phyloP scores from a whole-genome alignment of 1,140 invertebrate genomes.

The Sesamia nonagrioides region DNA sequence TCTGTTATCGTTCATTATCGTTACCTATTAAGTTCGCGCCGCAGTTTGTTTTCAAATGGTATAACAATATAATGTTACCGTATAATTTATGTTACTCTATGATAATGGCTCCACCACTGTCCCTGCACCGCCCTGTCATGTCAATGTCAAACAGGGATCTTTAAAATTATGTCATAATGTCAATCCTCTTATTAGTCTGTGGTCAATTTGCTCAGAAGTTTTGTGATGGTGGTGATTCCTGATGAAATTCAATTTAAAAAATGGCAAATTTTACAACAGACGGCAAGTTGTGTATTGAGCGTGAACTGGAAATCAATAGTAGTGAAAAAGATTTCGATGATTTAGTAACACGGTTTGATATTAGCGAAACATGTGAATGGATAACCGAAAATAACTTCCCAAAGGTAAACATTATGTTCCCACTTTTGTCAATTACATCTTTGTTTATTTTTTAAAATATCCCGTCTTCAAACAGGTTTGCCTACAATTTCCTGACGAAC shows the following conservation, averaged over 20 bases:
- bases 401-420: constrained; percentile 88
- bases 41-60: no score
- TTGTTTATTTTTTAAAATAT: not conserved
- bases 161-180: no score
- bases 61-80: no score
- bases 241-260: constrained; percentile 7
- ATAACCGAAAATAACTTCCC: constrained; percentile 89
- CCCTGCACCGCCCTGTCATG: no score
- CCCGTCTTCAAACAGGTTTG: constrained; percentile 89
- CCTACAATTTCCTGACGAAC: constrained; percentile 96
- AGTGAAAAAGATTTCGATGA: constrained; percentile 60
- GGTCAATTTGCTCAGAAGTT: not conserved
- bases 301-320: constrained; percentile 63
- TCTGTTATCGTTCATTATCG: no score
- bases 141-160: no score
- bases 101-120: no score
- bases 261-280: constrained; percentile 82
- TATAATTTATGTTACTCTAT: no score
- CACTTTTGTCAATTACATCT: not conserved
- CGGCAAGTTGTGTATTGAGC: constrained; percentile 77
- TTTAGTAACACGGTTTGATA: constrained; percentile 66
- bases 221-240: not conserved
- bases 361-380: constrained; percentile 88
- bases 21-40: no score
- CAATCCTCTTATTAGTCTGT: no score